Evolutionary conservation across 2,797 vertebrate genomes (phyloP), one percentile per base, ranked within the genome.

Genomic region (Clarias fuscus): DNA sequence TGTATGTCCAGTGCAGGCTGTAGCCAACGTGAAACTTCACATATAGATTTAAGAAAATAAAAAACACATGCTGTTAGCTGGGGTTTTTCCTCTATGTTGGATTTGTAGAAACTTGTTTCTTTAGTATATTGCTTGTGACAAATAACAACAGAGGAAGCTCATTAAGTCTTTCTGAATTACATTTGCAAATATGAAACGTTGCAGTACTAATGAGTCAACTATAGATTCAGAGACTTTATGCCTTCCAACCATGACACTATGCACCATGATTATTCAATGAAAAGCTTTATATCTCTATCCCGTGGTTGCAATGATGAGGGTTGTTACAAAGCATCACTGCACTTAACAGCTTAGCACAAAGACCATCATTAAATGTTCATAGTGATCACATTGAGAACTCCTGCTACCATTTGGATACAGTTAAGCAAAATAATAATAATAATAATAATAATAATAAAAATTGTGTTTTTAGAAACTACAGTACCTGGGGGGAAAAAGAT

Each of bases 1-100:
- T 72, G 59, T 62, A 88, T 72, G 79, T 85, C 85, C 84, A 83
- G 65, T 82, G 87, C 79, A 86, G 81, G 65, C 84, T 86, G 27
- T n/a, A 59, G 68, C 83, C 65, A 88, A 80, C 67, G 86, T 37
- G 72, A 62, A 70, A 48, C n/a, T 82, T 84, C 53, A 13, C 30
- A 70, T 87, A 71, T 71, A 72, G 40, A 79, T 68, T 82, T 33
- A 27, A 81, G 40, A 48, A 82, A 67, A 87, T 17, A 58, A 67
- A 82, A 87, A 68, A 83, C 83, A 86, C 62, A 61, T 83, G 78
- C 80, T 84, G 73, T 78, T 53, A 71, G 68, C 78, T 65, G 78
- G 27, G 3, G 43, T 83, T 86, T 83, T 88, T 53, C 83, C 82
- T 65, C 61, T n/a, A 30, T n/a, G 80, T 64, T 43, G 22, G 37